These are phyloP conservation scores for Antedon bifida DNA, from an alignment of 35 echinoderm and acorn worm genomes.

Conservation along the genomic window DNA sequence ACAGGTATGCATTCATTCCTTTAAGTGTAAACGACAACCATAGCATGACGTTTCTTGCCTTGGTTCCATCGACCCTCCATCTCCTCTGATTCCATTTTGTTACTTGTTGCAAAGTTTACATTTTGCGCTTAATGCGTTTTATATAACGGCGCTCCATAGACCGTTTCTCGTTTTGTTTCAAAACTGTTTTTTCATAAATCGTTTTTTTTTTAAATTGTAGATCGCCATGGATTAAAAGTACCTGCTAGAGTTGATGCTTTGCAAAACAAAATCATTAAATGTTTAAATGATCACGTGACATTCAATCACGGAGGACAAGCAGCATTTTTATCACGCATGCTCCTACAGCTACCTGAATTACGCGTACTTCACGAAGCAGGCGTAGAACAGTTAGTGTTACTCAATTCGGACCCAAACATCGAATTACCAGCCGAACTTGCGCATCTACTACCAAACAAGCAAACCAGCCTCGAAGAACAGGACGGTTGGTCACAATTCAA, in stretches of 20 bases:
- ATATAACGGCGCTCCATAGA: too few species aligned
- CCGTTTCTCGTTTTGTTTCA: too few species aligned
- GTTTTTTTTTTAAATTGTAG: conserved; percentile 22
- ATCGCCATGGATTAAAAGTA: conserved; percentile 84
- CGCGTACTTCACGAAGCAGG: conserved; percentile 32
- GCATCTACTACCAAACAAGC: background rate
- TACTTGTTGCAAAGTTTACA: too few species aligned
- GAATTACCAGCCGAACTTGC: background rate
- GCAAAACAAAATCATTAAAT: conserved; percentile 82
- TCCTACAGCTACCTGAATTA: conserved; percentile 78
- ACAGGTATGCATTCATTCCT: conserved; percentile 83
- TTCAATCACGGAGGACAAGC: conserved; percentile 74
- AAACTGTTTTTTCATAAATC: too few species aligned
- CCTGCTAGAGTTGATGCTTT: conserved; percentile 72
- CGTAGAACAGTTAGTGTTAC: background rate
- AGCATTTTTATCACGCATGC: conserved; percentile 77
- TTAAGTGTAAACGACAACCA: too few species aligned
- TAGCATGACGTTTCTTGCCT: too few species aligned
- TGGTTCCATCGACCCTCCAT: too few species aligned
- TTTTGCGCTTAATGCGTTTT: too few species aligned
- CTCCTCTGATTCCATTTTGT: too few species aligned
- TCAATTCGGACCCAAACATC: background rate
- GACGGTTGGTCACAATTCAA: background rate
- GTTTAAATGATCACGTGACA: conserved; percentile 92
- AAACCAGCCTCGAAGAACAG: background rate